Evolutionary conservation across 2,888 invertebrate genomes (phyloP).

Genomic region (Melinopterus prodromus): DNA sequence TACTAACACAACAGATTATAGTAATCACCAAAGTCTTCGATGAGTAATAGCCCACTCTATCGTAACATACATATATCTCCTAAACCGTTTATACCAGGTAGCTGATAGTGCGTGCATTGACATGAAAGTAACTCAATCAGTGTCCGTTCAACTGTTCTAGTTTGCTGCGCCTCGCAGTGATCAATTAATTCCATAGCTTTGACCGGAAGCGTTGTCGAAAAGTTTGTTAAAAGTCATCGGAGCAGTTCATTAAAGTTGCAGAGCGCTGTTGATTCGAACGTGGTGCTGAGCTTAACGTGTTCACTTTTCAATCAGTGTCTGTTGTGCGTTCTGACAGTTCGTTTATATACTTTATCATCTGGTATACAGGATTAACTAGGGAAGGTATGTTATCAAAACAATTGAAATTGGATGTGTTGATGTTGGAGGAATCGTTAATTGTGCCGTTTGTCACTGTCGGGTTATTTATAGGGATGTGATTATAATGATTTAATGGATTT

Average conservation of each 20-base stretch:
- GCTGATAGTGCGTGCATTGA: neutral
- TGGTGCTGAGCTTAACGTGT: neutral
- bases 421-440: neutral
- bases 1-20: no score
- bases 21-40: neutral
- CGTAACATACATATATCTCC: neutral
- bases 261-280: neutral
- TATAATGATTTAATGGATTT: neutral
- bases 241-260: neutral
- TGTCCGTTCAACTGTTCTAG: neutral
- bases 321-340: neutral
- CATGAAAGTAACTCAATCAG: neutral
- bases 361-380: neutral
- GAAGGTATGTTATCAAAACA: neutral
- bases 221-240: conserved; percentile 4
- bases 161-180: neutral
- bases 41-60: neutral
- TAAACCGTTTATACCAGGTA: neutral
- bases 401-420: neutral
- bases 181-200: neutral
- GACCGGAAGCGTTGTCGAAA: neutral
- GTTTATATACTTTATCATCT: neutral
- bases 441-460: neutral
- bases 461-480: neutral
- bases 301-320: neutral